Evolutionary conservation across 2,888 invertebrate species (phyloP).

Genomic region (Prostheceraeus crozeri): DNA sequence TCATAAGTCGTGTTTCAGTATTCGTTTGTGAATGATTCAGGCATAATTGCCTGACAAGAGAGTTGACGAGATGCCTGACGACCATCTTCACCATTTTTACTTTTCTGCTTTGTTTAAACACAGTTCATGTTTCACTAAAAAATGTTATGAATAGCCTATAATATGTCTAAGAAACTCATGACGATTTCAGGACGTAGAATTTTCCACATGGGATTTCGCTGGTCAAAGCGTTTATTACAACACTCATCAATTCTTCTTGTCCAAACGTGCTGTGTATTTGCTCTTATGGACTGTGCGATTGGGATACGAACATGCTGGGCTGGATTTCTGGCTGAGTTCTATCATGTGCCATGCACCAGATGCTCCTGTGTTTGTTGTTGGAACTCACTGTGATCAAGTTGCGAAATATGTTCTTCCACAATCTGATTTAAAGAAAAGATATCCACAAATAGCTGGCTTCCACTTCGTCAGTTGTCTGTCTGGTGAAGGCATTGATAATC

Average conservation of each 20-base stretch:
- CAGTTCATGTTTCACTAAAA: no score
- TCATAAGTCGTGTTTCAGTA: no score
- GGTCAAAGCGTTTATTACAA: slow-evolving; percentile 57
- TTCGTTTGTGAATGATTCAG: no score
- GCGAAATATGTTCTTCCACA: no score
- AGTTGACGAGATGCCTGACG: no score
- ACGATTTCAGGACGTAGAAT: no score
- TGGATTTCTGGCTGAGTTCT: slow-evolving; percentile 53
- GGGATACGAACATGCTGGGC: slow-evolving; percentile 53
- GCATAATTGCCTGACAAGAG: no score
- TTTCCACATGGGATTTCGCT: slow-evolving; percentile 56
- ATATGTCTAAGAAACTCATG: no score
- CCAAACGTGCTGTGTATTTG: slow-evolving; percentile 51
- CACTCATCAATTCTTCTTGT: slow-evolving; percentile 56
- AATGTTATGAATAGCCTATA: no score
- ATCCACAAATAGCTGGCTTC: slow-evolving; percentile 41
- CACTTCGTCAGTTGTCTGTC: slow-evolving; percentile 38
- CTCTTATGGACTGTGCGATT: slow-evolving; percentile 52
- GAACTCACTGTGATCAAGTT: slow-evolving; percentile 53
- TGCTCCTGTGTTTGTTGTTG: slow-evolving; percentile 51
- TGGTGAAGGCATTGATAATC: slow-evolving; percentile 33
- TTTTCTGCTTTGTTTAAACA: no score
- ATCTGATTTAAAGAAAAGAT: no score
- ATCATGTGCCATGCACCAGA: slow-evolving; percentile 53
- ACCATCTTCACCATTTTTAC: no score